These are phyloP conservation scores for Poecilia gillii DNA, from an alignment of 2,797 vertebrate species.

Conservation along the genomic window DNA sequence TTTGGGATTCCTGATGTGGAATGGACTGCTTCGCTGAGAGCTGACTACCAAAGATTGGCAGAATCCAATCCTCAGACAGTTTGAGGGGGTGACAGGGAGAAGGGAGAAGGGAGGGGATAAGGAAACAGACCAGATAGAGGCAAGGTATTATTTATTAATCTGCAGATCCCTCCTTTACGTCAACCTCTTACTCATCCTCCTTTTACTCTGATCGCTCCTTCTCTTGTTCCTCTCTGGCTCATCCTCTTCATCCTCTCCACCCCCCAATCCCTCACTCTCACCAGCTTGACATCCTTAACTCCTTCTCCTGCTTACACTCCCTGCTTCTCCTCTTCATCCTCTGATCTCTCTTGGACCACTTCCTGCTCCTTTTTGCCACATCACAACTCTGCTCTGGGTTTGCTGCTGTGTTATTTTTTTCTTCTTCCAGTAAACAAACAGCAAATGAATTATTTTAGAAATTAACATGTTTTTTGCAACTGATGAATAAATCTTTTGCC, in stretches of 20 bases:
- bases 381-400: constrained; percentile 4
- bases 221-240: constrained; percentile 33
- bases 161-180: constrained; percentile 33
- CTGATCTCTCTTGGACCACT: constrained; percentile 26
- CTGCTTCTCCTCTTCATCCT: constrained; percentile 23
- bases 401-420: neutral
- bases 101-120: constrained; percentile 19
- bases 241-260: constrained; percentile 17
- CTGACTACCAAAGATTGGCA: constrained; percentile 44
- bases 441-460: neutral
- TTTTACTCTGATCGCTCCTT: constrained; percentile 19
- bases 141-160: constrained; percentile 76
- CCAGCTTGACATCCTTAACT: constrained; percentile 18
- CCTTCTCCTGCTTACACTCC: constrained; percentile 23
- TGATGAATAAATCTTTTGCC: neutral
- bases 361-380: constrained; percentile 14
- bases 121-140: constrained; percentile 53
- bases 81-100: constrained; percentile 4
- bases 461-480: neutral
- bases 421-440: neutral
- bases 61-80: neutral
- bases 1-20: constrained; percentile 47
- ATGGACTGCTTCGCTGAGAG: constrained; percentile 28
- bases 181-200: constrained; percentile 39
- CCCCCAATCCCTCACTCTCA: constrained; percentile 19